Base-by-base conservation (phyloP, 2,888 invertebrate species). In the Cryptus armator region DNA sequence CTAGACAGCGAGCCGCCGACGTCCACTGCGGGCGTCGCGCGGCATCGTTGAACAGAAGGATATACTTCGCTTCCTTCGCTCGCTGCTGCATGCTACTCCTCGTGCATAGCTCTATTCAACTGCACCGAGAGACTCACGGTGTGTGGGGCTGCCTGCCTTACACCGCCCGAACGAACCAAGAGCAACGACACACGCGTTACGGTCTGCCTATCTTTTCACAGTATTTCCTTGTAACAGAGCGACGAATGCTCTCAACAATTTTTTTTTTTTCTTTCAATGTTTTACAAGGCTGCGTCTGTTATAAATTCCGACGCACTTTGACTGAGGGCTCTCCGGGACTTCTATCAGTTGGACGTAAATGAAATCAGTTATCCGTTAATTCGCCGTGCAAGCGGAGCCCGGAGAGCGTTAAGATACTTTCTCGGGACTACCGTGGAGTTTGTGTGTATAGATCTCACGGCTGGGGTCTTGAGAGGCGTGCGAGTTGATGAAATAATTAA, bases 1-100 rank as follows among this genome's bases (percentile, higher is more conserved):
- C 78, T 78, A 85, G 84, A 85, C 84, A 79, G 84, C 84, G 75
- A 85, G 84, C 78, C 84, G 84, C 84, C 84, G 59, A 29, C 68
- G 76, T 64, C 12, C 29, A 29, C 74, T 56, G n/a, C 62, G 72
- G 43, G 68, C 46, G 59, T 64, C 77, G 32, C 7, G 51, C 53
- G 43, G 71, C 83, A 70, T 62, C 71, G 64, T 70, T 79, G 56
- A 44, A 71, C 12, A 67, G 43, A 64, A 68, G 62, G 51, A 59
- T 37, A 48, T n/a, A 64, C 81, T 32, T 51, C 74, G 53, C 51
- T 75, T 67, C 44, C 32, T 72, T 81, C 43, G 14, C 14, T 48
- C 71, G 59, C 19, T 46, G 16, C 48, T 10, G 37, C 37, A 37
- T 37, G 37, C 37, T 37, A 37, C 37, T 37, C 37, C 5, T 9